Evolutionary conservation across 1,140 invertebrate genomes (phyloP).

Genomic region (Colletes gigas): DNA sequence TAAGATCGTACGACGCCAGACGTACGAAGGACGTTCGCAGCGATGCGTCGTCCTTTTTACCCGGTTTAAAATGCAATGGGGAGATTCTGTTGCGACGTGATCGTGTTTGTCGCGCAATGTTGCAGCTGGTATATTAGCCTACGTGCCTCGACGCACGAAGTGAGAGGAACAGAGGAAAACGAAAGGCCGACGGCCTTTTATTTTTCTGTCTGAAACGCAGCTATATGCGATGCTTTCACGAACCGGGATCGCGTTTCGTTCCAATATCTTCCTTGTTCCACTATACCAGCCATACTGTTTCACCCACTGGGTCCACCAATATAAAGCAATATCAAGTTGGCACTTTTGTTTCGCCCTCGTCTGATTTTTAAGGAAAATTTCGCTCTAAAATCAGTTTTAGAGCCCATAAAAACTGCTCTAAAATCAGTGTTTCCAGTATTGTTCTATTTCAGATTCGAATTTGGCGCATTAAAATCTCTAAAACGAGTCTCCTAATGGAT

Average conservation of each 20-base stretch:
- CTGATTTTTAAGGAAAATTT: too few relatives aligned
- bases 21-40: background rate
- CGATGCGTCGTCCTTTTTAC: background rate
- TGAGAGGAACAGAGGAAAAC: background rate
- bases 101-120: background rate
- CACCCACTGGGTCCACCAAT: too few relatives aligned
- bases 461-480: too few relatives aligned
- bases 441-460: too few relatives aligned
- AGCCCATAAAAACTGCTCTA: too few relatives aligned
- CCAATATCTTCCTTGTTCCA: background rate
- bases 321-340: too few relatives aligned
- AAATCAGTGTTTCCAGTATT: too few relatives aligned
- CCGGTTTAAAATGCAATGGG: background rate
- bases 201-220: slow-evolving; percentile 8
- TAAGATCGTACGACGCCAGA: background rate
- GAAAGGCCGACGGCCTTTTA: slow-evolving; percentile 7
- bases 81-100: slow-evolving; percentile 8
- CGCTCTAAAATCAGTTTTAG: too few relatives aligned
- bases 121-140: slow-evolving; percentile 16
- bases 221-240: background rate
- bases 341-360: too few relatives aligned
- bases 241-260: background rate
- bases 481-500: too few relatives aligned
- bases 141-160: background rate
- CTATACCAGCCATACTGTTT: background rate